A percentile compares a stretch with the other conserved stretches of the same genome.
phyloP scores from a whole-genome alignment of 2,113 vertebrate genomes.

The Lepidothrix coronata region DNA sequence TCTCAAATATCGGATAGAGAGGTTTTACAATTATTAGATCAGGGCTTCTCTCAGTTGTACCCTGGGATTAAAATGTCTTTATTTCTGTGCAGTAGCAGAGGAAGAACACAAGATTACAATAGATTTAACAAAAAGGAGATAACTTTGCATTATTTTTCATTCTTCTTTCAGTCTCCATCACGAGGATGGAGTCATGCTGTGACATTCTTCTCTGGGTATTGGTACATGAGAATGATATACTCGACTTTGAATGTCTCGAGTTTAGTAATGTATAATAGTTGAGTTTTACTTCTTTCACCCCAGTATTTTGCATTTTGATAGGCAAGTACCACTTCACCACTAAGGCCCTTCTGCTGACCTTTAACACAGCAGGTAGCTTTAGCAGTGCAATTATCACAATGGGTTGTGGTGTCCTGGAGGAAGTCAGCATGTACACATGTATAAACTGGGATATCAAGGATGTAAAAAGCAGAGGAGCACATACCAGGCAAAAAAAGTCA shows the following conservation, averaged over 20 bases:
- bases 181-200: conserved; percentile 70
- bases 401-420: conserved; percentile 47
- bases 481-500: not conserved
- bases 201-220: conserved; percentile 74
- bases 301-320: conserved; percentile 70
- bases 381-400: conserved; percentile 43
- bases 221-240: conserved; percentile 74
- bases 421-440: not conserved
- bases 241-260: conserved; percentile 69
- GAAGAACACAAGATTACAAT: conserved; percentile 69
- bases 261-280: conserved; percentile 73
- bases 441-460: conserved; percentile 26
- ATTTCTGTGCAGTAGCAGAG: conserved; percentile 60
- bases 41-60: conserved; percentile 48
- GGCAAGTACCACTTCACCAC: conserved; percentile 63
- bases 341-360: conserved; percentile 60
- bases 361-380: conserved; percentile 45
- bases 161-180: conserved; percentile 71
- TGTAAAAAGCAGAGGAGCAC: not conserved
- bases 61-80: conserved; percentile 66
- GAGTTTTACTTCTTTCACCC: conserved; percentile 71
- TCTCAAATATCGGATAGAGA: conserved; percentile 20
- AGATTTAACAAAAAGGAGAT: conserved; percentile 71
- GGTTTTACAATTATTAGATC: conserved; percentile 69
- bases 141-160: conserved; percentile 81